Evolutionary conservation across 2,888 invertebrate species (phyloP), one percentile per base, ranked within the genome.

Genomic region (Aleiodes leptofemur): DNA sequence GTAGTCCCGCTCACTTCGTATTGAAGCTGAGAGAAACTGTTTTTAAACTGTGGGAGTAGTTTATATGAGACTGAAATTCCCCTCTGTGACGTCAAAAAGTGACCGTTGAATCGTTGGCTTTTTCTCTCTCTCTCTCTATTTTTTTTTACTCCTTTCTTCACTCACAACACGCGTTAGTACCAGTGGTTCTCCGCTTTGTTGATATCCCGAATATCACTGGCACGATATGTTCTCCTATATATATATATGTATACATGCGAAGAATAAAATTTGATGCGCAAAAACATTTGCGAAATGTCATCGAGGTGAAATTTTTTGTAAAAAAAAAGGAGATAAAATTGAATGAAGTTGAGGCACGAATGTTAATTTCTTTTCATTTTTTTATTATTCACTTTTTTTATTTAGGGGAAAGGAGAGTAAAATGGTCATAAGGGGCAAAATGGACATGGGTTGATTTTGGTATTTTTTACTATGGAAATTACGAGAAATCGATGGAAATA

Each of bases 111-210:
- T 50, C 51, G 31, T 23, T 23, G 23, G 23, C 23, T 23, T 23
- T 23, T 23, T 23, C 2, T 23, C 23, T 23, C 23, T 23, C 23
- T 23, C 23, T 23, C 23, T 23, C 23, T 23, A 23, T 31, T 29
- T 7, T 38, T 38, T 2, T 38, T 38, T 23, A 23, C 23, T 38
- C 8, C 38, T 38, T 50, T 50, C 9, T 50, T 51, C n/a, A 50
- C 13, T 51, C 16, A 31, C 29, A 31, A 64, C 75, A 64, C 79
- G 82, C 83, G 5, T 3, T 31, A 7, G 13, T 34, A 38, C 34
- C 85, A 85, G 85, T 83, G 85, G 84, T 82, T 85, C 85, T 84
- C 83, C 81, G 82, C 57, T 85, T 84, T 85, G 85, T 85, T 85
- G 84, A 84, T 83, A 83, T 51, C 76, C 78, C 61, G 14, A 16